Evolutionary conservation across 2,888 invertebrate genomes (phyloP).

Genomic region (Sturmia bella): DNA sequence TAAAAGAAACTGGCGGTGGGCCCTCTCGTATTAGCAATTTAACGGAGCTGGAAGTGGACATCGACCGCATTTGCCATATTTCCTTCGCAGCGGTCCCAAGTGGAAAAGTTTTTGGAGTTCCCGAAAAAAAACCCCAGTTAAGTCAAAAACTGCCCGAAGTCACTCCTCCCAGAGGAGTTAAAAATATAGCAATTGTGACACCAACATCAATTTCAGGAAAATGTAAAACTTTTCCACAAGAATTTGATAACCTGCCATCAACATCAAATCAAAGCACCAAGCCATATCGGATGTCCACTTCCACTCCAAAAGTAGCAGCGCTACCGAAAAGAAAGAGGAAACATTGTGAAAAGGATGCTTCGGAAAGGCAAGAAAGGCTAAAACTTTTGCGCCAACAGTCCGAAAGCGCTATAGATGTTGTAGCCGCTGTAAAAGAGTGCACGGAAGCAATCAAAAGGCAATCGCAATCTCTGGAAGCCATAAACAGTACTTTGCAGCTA

Average conservation of each 20-base stretch:
- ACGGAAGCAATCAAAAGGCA: background rate
- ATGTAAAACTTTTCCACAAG: background rate
- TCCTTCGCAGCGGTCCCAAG: too few relatives aligned
- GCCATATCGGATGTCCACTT: background rate
- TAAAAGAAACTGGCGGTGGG: slow-evolving; percentile 13
- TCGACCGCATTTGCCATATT: too few relatives aligned
- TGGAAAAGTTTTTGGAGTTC: too few relatives aligned
- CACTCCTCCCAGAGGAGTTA: background rate
- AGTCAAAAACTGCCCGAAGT: background rate
- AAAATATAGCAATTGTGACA: background rate
- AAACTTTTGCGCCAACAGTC: background rate
- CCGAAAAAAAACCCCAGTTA: background rate
- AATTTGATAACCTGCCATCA: background rate
- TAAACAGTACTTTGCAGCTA: background rate
- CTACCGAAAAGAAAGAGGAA: background rate
- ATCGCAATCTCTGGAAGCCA: background rate
- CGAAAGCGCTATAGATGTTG: background rate
- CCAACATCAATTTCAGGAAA: background rate
- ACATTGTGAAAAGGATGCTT: background rate
- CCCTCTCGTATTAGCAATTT: slow-evolving; percentile 1
- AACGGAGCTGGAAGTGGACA: too few relatives aligned
- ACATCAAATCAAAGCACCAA: background rate
- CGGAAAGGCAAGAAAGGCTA: background rate
- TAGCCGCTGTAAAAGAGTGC: background rate
- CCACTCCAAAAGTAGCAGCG: background rate